Evolutionary conservation across 2,113 vertebrate species (phyloP).

Genomic region (Psammodynastes pulverulentus): DNA sequence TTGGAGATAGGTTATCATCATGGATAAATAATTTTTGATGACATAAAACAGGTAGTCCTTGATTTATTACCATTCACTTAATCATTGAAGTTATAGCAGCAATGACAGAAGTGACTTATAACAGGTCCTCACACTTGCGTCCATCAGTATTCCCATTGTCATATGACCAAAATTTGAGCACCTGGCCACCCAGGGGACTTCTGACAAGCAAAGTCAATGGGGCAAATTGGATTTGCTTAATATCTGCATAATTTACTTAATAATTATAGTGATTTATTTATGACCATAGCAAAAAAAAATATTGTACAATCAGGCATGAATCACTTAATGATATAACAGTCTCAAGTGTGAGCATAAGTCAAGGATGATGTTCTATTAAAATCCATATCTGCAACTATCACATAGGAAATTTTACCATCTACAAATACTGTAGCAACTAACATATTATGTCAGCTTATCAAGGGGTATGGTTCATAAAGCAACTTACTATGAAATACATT

Average conservation of each 20-base stretch:
- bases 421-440: background rate
- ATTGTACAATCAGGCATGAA: too few species aligned
- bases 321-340: too few species aligned
- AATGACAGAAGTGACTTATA: background rate
- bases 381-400: background rate
- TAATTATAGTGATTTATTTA: too few species aligned
- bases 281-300: too few species aligned
- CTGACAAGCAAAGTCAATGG: background rate
- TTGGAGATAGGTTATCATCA: background rate
- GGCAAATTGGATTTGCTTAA: background rate
- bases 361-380: background rate
- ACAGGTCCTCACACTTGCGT: background rate
- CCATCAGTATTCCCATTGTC: background rate
- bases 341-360: too few species aligned
- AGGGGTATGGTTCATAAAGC: background rate
- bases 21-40: background rate
- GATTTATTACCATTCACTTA: background rate
- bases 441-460: background rate
- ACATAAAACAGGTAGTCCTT: background rate
- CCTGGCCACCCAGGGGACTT: background rate
- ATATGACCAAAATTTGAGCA: background rate
- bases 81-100: background rate
- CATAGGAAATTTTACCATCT: slow-evolving; percentile 5
- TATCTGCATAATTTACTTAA: background rate
- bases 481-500: background rate